Percentiles rank a stretch among this genome's conserved stretches.
These are phyloP conservation scores for Neoniphon sammara DNA, from an alignment of 2,797 vertebrate genomes.

Conservation along the genomic window DNA sequence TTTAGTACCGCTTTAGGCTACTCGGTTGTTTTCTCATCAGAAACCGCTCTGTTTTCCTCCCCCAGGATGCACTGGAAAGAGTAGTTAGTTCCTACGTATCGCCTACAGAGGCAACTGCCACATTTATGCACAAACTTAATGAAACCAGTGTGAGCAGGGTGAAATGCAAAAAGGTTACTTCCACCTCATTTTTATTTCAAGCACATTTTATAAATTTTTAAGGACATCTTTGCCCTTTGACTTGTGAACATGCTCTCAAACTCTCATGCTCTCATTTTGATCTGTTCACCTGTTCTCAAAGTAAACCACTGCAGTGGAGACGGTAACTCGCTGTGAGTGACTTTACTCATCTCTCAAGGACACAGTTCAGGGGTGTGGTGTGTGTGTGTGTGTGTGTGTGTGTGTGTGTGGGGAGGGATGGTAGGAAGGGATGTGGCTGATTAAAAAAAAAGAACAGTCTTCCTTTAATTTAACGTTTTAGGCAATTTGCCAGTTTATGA, in stretches of 20 bases:
- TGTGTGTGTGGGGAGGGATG: slow-evolving; percentile 1
- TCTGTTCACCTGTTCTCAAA: slow-evolving; percentile 14
- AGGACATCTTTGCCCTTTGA: no score
- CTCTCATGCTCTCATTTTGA: not conserved
- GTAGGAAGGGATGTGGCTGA: no score
- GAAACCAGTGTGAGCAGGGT: no score
- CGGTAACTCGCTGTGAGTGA: slow-evolving; percentile 3
- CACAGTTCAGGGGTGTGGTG: slow-evolving; percentile 2
- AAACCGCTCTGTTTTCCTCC: no score
- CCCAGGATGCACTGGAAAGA: no score
- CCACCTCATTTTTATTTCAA: no score
- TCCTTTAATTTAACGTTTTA: not conserved
- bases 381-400: slow-evolving; percentile 10
- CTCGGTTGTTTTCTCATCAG: no score
- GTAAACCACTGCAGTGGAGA: not conserved
- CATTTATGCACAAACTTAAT: no score
- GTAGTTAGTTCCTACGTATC: no score
- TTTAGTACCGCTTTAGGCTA: no score
- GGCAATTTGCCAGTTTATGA: not conserved
- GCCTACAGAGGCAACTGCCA: no score
- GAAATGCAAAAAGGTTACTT: no score
- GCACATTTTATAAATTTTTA: not conserved
- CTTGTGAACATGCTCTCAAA: not conserved
- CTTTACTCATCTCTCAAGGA: slow-evolving; percentile 22
- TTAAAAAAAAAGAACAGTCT: not conserved